These are phyloP conservation scores for Himalopsyche japonica DNA, from an alignment of 2,888 invertebrate species.

Conservation along the genomic window DNA sequence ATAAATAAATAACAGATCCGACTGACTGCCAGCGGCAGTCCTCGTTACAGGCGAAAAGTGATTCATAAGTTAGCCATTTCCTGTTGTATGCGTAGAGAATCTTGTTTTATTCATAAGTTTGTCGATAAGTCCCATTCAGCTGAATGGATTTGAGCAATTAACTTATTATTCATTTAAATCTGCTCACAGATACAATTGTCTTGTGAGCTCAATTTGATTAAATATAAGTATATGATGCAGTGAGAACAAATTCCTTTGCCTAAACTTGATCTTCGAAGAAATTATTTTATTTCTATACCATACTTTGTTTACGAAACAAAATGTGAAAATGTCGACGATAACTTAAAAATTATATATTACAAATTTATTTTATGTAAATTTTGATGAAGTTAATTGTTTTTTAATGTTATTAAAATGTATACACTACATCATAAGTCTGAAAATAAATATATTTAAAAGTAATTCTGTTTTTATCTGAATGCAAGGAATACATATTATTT, in stretches of 20 bases:
- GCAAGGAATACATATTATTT: no score
- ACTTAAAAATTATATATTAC: slow-evolving; percentile 9
- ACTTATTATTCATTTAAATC: background rate
- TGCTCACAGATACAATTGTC: background rate
- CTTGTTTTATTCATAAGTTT: background rate
- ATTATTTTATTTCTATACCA: background rate
- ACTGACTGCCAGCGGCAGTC: slow-evolving; percentile 16
- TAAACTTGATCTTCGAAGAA: background rate
- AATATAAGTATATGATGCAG: background rate
- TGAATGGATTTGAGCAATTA: background rate
- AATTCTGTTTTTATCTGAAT: no score
- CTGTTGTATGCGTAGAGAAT: slow-evolving; percentile 11
- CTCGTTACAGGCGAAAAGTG: slow-evolving; percentile 30
- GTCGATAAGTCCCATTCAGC: background rate
- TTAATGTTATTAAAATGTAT: slow-evolving; percentile 27
- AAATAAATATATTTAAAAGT: slow-evolving; percentile 18
- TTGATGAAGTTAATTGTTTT: slow-evolving; percentile 21
- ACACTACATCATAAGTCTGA: slow-evolving; percentile 27
- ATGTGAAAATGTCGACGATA: background rate
- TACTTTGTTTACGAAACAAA: background rate
- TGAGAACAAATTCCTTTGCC: background rate
- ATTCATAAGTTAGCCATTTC: slow-evolving; percentile 35
- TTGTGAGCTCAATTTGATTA: background rate
- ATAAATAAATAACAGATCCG: slow-evolving; percentile 32
- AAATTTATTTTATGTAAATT: slow-evolving; percentile 17